These are phyloP conservation scores for Setophaga coronata DNA, from an alignment of 2,113 vertebrate genomes.

Conservation along the genomic window DNA sequence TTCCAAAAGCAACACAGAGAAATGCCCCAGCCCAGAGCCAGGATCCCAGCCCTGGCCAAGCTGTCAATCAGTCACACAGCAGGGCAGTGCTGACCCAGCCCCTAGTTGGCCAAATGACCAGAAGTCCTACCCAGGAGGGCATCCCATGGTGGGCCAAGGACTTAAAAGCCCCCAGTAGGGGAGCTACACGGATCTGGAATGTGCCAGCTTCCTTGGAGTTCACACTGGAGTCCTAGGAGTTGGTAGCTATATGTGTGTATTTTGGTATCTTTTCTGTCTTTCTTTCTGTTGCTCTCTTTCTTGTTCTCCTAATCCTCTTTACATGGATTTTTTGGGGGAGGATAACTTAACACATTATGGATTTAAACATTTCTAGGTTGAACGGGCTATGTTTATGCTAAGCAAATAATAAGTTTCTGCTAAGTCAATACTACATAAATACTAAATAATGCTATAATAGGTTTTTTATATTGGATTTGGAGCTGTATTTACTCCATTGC, in stretches of 20 bases:
- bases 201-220: background rate
- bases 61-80: background rate
- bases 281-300: background rate
- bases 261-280: background rate
- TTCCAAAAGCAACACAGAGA: background rate
- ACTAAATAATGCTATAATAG: background rate
- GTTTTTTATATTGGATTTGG: background rate
- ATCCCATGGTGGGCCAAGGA: too few species aligned
- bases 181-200: accelerated
- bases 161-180: background rate
- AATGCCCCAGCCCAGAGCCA: background rate
- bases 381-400: background rate
- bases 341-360: background rate
- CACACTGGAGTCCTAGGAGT: background rate
- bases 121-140: too few species aligned
- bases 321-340: background rate
- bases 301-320: background rate
- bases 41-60: too few species aligned
- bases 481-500: background rate
- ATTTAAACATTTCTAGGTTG: background rate
- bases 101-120: background rate
- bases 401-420: background rate
- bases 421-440: background rate
- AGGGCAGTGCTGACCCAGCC: background rate
- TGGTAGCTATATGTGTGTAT: background rate